phyloP scores from a whole-genome alignment of 2,113 vertebrate species.

The Progne subis region DNA sequence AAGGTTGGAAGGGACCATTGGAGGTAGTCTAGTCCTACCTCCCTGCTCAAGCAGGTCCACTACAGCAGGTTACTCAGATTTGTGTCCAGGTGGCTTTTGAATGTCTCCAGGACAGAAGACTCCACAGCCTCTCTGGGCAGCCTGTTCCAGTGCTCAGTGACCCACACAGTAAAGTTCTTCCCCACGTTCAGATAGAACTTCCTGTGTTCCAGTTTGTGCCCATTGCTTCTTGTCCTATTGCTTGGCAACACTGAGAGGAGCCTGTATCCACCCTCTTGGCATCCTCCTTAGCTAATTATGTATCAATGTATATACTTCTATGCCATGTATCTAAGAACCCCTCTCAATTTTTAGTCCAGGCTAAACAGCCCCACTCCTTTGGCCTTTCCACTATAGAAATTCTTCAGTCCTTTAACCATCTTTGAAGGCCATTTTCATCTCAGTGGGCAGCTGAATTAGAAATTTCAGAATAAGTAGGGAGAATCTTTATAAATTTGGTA shows the following conservation, averaged over 20 bases:
- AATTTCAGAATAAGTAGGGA: background rate
- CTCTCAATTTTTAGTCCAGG: background rate
- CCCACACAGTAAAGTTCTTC: background rate
- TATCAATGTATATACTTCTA: background rate
- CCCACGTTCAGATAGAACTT: background rate
- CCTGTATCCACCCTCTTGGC: background rate
- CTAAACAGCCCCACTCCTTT: accelerated
- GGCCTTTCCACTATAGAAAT: background rate
- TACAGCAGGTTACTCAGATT: background rate
- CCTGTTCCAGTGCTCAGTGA: background rate
- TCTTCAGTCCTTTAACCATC: background rate
- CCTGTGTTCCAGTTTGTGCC: background rate
- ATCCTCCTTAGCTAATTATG: background rate
- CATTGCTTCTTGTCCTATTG: background rate
- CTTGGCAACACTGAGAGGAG: background rate
- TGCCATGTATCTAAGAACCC: background rate
- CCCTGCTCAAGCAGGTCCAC: background rate
- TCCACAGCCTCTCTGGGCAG: background rate
- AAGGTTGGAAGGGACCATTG: background rate
- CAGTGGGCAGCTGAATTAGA: background rate
- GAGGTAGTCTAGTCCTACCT: background rate
- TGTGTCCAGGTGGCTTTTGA: background rate
- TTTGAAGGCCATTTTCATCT: background rate
- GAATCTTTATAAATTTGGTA: background rate
- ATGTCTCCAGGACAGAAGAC: background rate